Evolutionary conservation across 64 coral and sea anemone species (phyloP).

Genomic region (Platygyra sinensis): DNA sequence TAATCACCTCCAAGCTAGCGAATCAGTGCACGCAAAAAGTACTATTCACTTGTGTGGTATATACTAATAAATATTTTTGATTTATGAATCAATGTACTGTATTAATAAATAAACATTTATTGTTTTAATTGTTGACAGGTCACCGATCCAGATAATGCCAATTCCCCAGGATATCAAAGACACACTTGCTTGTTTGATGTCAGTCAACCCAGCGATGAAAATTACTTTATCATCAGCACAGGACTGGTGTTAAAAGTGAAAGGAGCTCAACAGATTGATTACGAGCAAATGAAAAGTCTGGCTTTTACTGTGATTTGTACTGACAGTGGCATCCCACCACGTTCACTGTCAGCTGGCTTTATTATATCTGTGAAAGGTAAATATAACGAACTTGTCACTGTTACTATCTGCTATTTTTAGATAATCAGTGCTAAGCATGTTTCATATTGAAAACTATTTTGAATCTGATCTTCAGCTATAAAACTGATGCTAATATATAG

Average conservation of each 20-base stretch:
- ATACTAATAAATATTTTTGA: too few species aligned
- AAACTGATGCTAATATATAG: too few species aligned
- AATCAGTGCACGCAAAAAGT: too few species aligned
- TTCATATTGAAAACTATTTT: too few species aligned
- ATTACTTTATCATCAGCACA: slow-evolving; percentile 59
- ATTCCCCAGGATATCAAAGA: slow-evolving; percentile 51
- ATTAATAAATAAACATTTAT: too few species aligned
- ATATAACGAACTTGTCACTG: background rate
- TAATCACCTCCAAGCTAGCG: too few species aligned
- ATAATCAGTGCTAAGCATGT: too few species aligned
- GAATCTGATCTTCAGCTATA: too few species aligned
- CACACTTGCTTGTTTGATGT: slow-evolving; percentile 69
- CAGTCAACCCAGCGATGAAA: slow-evolving; percentile 43
- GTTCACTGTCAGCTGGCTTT: slow-evolving; percentile 53
- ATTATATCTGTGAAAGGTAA: slow-evolving; percentile 52
- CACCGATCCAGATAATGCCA: slow-evolving; percentile 88
- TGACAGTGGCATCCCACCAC: slow-evolving; percentile 70
- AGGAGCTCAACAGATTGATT: slow-evolving; percentile 70
- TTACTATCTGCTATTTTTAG: too few species aligned
- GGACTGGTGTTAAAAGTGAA: slow-evolving; percentile 61
- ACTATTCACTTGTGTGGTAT: too few species aligned
- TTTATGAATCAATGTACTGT: background rate
- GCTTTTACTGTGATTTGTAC: slow-evolving; percentile 69
- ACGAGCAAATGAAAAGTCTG: slow-evolving; percentile 45
- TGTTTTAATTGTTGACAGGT: slow-evolving; percentile 44